These are phyloP conservation scores for Perca fluviatilis DNA, from an alignment of 2,113 vertebrate genomes.

Conservation along the genomic window DNA sequence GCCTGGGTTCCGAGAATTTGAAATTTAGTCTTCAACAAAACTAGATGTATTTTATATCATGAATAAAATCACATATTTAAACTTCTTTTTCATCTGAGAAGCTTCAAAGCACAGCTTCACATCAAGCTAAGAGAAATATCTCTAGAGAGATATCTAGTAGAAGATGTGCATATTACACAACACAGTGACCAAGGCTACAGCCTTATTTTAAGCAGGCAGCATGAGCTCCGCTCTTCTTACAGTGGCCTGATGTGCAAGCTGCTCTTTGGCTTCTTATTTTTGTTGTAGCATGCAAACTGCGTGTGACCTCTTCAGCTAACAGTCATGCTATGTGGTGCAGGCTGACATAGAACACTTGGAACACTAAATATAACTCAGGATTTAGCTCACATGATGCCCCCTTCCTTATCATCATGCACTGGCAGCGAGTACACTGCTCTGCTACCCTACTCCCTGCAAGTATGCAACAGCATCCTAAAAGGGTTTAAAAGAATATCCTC, in stretches of 20 bases:
- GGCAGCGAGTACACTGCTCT: conserved; percentile 27
- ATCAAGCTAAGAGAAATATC: neutral
- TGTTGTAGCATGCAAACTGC: conserved; percentile 32
- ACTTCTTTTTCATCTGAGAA: neutral
- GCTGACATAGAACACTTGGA: conserved; percentile 43
- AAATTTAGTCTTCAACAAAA: neutral
- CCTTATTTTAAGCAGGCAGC: neutral
- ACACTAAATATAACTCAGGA: conserved; percentile 69
- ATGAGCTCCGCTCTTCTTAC: neutral
- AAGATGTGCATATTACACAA: conserved; percentile 26
- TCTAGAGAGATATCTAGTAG: neutral
- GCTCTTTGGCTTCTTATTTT: conserved; percentile 39
- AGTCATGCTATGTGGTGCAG: conserved; percentile 44
- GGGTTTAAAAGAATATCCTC: neutral
- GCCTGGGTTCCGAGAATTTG: neutral
- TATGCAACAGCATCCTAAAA: neutral
- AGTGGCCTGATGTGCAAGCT: conserved; percentile 11
- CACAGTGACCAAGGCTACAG: neutral
- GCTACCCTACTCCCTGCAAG: neutral
- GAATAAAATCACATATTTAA: neutral
- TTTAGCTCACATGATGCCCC: conserved; percentile 64
- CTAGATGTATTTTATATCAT: neutral
- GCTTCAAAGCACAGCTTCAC: conserved; percentile 8
- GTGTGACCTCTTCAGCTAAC: conserved; percentile 30
- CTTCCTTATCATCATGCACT: conserved; percentile 40